These are phyloP conservation scores for Mus musculus DNA, from an alignment of 2,113 vertebrate species.

Conservation along the genomic window GRCm39 chr2:137489001-137489500, in stretches of 20 bases:
- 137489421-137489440: background rate
- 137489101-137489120: background rate
- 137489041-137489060: background rate
- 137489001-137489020: background rate
- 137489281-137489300: background rate
- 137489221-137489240: background rate
- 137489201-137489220: background rate
- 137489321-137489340: background rate
- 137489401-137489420: background rate
- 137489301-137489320: background rate
- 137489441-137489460: background rate
- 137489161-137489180: background rate
- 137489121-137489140: background rate
- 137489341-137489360: background rate
- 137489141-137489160: background rate
- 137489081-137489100: constrained; percentile 23
- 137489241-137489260: background rate
- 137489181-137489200: background rate
- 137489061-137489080: background rate
- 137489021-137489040: background rate
- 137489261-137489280: background rate
- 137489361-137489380: background rate
- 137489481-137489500: background rate
- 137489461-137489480: background rate
- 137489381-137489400: background rate